Evolutionary conservation across 1,140 invertebrate genomes (phyloP), one percentile per base, ranked within the genome.

Genomic region (Formica selysi): DNA sequence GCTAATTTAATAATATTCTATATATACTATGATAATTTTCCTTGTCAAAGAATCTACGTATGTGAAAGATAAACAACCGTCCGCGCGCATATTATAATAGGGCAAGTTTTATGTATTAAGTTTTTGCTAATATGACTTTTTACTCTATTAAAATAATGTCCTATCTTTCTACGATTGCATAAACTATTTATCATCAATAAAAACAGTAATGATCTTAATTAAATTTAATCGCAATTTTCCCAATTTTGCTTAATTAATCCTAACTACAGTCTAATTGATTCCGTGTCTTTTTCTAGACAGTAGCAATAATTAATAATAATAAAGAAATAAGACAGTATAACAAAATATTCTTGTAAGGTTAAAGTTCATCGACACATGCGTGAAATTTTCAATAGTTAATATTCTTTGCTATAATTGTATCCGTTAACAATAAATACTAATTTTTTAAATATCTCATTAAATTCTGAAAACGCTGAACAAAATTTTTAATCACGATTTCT

Each of bases 251-350:
- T 79, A 80, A 80, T 68, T 80, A 80, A 80, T 32, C 48, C 32
- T 57, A 80, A 70, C 76, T 36, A 48, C 57, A 70, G 32, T 80
- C 57, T 70, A 80, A 80, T 80, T 80, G 48, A 65, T 70, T 68
- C 22, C 36, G 10, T 70, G 48, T 80, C 57, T 70, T 67, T 22
- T 36, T 80, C 22, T 29, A 38, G 48, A 70, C 57, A 79, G 41
- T 36, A 80, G 7, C 36, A 70, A 48, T 38, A 22, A 22, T 36
- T 80, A 54, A 68, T 2, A 13, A 54, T 36, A 22, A 67, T 1
- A 13, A 54, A 68, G 32, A 65, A 79, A 79, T 36, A 80, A 70
- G 32, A 57, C 51, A 38, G 13, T 80, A 57, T 57, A 68, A 48
- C 29, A n/a, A 79, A 44, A 38, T 19, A 16, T 80, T 80, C 22